Base-by-base conservation (phyloP, 2,113 vertebrate genomes). In the Opisthocomus hoazin region DNA sequence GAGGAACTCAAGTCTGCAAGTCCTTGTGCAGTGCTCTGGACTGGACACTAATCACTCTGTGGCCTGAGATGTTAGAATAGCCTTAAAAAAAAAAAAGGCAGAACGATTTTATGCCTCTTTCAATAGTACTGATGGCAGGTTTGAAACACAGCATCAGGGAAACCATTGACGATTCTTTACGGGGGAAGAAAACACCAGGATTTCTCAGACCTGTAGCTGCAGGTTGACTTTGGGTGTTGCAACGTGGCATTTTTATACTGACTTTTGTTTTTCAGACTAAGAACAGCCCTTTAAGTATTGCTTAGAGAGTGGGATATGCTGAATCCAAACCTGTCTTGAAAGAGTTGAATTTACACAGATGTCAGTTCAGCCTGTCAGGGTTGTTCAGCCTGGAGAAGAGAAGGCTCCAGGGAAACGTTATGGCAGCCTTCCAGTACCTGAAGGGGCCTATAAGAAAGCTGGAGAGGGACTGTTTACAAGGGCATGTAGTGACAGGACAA, bases 101-200 rank as follows among this genome's bases (percentile, higher is more conserved):
- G n/a, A 81, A 56, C 0, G 0, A 51, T 60, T 82, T 94, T 34
- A 74, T 34, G 19, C 21, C 19, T 70, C 45, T 56, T 64, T 91
- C 15, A 73, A 7, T 34, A 43, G 54, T n/a, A 57, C 30, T 82
- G 57, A 39, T 23, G 16, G 54, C 43, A 87, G 20, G 22, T 69
- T 66, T 81, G 69, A 90, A 83, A 78, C 19, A 61, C 34, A 56
- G 48, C n/a, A 57, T 46, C 58, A 64, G 22, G 51, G 30, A 76
- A 95, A 48, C 11, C 30, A 51, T 20, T 0, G 0, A 30, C 37
- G 24, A 66, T 71, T 75, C n/a, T 75, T 61, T 60, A 46, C 0
- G 19, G 30, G 30, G 17, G 26, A 69, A 86, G 24, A 65, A 84
- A 66, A 41, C 3, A 5, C 6, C 30, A 23, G 11, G 13, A 74